Evolutionary conservation across 2,797 vertebrate genomes (phyloP).

Genomic region (Sorex maritimensis): DNA sequence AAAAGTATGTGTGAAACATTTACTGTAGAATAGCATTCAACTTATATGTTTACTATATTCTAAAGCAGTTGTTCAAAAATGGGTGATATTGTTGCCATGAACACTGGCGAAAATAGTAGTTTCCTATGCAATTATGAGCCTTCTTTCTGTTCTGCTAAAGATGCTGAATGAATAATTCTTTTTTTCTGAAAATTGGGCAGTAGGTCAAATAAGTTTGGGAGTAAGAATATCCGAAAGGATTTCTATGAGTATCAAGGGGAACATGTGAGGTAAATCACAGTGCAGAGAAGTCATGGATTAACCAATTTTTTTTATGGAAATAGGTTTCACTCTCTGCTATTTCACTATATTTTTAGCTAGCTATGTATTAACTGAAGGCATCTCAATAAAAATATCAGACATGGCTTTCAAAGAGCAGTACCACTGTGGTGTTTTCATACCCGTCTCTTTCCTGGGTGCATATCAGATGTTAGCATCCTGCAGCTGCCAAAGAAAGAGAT

Average conservation of each 20-base stretch:
- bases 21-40: slow-evolving; percentile 39
- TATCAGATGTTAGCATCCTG: neutral
- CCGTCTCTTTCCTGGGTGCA: slow-evolving; percentile 29
- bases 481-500: slow-evolving; percentile 63
- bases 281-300: no score
- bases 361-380: neutral
- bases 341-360: slow-evolving; percentile 66
- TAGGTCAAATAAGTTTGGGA: no score
- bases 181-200: no score
- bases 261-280: neutral
- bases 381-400: slow-evolving; percentile 62
- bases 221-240: no score
- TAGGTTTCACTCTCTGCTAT: slow-evolving; percentile 32
- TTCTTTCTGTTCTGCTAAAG: no score
- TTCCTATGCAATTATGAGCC: no score
- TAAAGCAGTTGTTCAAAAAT: no score
- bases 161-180: no score
- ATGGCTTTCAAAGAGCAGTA: slow-evolving; percentile 56
- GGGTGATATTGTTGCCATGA: no score
- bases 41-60: slow-evolving; percentile 53
- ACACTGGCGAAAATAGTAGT: no score
- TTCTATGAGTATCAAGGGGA: neutral
- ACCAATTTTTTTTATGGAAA: slow-evolving; percentile 20
- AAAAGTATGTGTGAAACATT: slow-evolving; percentile 21
- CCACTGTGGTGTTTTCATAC: slow-evolving; percentile 30